Base-by-base conservation (phyloP, 2,888 invertebrate species). In the Laspeyria flexula region DNA sequence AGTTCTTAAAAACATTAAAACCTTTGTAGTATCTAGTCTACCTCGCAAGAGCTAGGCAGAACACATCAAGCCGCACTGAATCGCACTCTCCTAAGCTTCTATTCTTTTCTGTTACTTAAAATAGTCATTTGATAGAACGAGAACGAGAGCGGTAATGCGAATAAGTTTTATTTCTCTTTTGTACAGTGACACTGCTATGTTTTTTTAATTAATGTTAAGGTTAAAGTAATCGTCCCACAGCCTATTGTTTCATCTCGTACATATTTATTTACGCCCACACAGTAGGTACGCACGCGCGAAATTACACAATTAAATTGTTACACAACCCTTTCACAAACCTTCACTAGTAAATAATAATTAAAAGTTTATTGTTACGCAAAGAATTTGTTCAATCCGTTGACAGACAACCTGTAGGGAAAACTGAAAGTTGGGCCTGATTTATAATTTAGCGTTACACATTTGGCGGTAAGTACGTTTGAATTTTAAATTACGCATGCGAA, bases 141-240 rank as follows among this genome's bases (percentile, higher is more conserved):
- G n/a, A n/a, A n/a, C n/a, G n/a, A n/a, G n/a, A n/a, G n/a, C n/a
- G n/a, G n/a, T n/a, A n/a, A n/a, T n/a, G n/a, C n/a, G n/a, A n/a
- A n/a, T n/a, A n/a, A n/a, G n/a, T n/a, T n/a, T n/a, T 21, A 21
- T 21, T 5, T 21, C 2, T 21, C 21, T 21, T 21, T 21, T 25
- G 3, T 7, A 25, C 6, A 25, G 25, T 25, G 9, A 25, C 25
- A 25, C 7, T 1, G 7, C 25, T 25, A 7, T 25, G 3, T 7
- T 25, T 7, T 7, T 25, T 7, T 21, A 21, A 21, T 6, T 7
- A 18, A 7, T 6, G 6, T 25, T 1, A 66, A 74, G 73, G 74
- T 71, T 73, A 67, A 66, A 72, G 41, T 63, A 55, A 56, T 66
- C 61, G 66, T 83, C 86, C 85, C 82, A 87, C 85, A 75, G 73